phyloP scores from a whole-genome alignment of 2,888 invertebrate genomes.

The Petrophora chlorosata region DNA sequence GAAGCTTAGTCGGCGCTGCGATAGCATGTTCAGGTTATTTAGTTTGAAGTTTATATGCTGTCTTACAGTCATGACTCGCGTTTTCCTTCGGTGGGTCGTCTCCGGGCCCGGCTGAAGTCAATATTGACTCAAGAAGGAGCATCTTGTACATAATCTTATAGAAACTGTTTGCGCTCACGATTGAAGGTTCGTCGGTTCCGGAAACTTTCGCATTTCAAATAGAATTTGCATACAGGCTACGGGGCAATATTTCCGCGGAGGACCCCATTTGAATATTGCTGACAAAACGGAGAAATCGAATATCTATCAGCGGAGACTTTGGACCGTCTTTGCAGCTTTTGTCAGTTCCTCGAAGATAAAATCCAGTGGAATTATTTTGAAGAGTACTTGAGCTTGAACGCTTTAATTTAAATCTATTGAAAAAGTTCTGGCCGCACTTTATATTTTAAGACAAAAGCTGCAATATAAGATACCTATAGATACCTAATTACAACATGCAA shows the following conservation, averaged over 20 bases:
- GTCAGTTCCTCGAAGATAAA: conserved; percentile 11
- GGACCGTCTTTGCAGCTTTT: conserved; percentile 28
- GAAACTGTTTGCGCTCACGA: conserved; percentile 77
- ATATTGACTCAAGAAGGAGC: conserved; percentile 72
- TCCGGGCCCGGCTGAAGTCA: conserved; percentile 55
- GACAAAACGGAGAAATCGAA: conserved; percentile 60
- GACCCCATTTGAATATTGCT: conserved; percentile 75
- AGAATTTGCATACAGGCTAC: conserved; percentile 77
- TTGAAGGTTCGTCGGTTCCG: conserved; percentile 69
- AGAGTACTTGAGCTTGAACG: conserved; percentile 2
- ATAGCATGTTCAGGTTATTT: too few relatives aligned
- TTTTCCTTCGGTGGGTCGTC: conserved; percentile 30
- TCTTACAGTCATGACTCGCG: conserved; percentile 6
- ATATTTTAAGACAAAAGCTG: background rate
- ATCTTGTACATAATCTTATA: conserved; percentile 78
- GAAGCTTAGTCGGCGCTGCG: too few relatives aligned
- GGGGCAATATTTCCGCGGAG: conserved; percentile 74
- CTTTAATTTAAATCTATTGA: conserved; percentile 14
- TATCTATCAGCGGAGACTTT: conserved; percentile 46
- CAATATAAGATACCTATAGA: background rate
- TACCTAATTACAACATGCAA: background rate
- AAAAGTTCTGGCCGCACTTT: background rate
- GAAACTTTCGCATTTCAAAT: conserved; percentile 76
- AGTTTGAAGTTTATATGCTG: conserved; percentile 2
- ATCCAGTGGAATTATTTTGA: conserved; percentile 13